Percentiles rank a stretch among this genome's conserved stretches.
Evolutionary conservation across 2,888 invertebrate genomes (phyloP).

Genomic region (Drosophila robusta): DNA sequence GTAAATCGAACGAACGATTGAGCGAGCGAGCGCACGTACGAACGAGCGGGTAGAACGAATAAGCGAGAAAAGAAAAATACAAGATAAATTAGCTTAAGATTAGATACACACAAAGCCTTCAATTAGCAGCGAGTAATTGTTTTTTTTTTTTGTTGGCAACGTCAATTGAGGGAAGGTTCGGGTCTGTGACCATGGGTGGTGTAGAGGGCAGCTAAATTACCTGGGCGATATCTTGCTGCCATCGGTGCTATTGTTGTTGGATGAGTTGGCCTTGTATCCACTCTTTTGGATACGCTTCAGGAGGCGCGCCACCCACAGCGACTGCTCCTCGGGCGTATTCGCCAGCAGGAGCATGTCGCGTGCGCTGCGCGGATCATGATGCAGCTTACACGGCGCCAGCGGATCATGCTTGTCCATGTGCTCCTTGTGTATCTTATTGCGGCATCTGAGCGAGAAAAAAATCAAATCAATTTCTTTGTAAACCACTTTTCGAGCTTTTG

Average conservation of each 20-base stretch:
- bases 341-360: conserved; percentile 97
- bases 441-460: conserved; percentile 89
- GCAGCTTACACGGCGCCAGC: conserved; percentile 97
- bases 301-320: conserved; percentile 95
- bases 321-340: conserved; percentile 93
- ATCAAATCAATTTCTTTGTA: background rate
- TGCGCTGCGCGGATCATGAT: conserved; percentile 96
- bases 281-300: conserved; percentile 96
- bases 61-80: conserved; percentile 72
- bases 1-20: background rate
- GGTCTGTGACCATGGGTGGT: too few species aligned
- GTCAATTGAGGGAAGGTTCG: conserved; percentile 30
- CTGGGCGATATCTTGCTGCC: conserved; percentile 91
- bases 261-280: conserved; percentile 94
- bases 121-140: conserved; percentile 31
- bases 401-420: conserved; percentile 94
- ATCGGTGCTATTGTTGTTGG: conserved; percentile 86
- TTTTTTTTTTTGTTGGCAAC: conserved; percentile 34
- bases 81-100: conserved; percentile 50
- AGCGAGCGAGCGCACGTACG: conserved; percentile 31
- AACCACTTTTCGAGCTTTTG: background rate
- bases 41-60: conserved; percentile 7
- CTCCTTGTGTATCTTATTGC: conserved; percentile 98
- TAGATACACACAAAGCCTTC: conserved; percentile 52
- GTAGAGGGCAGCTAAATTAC: conserved; percentile 85